phyloP scores from a whole-genome alignment of 2,113 vertebrate genomes.

The Furnarius figulus region DNA sequence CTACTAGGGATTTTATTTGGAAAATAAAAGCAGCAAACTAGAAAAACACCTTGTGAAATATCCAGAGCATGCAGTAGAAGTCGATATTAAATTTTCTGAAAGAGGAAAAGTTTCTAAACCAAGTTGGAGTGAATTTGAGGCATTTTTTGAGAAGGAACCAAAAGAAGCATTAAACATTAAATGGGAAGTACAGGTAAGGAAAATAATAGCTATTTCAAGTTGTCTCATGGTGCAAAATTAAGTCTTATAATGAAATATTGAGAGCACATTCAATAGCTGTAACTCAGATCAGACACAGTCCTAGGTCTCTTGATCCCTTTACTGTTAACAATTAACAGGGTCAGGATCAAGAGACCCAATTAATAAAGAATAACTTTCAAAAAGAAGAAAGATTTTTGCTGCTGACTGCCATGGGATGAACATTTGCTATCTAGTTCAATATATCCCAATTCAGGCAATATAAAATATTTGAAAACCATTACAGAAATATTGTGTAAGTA shows the following conservation, averaged over 20 bases:
- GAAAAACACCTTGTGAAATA: neutral
- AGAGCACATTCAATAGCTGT: constrained; percentile 14
- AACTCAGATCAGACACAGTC: constrained; percentile 6
- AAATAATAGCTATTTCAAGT: constrained; percentile 11
- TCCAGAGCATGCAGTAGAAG: neutral
- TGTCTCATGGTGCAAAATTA: constrained; percentile 12
- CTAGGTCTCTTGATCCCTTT: constrained; percentile 2
- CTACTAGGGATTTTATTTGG: neutral
- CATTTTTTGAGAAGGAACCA: neutral
- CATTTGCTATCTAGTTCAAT: neutral
- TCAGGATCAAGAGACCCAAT: constrained; percentile 20
- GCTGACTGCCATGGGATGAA: neutral
- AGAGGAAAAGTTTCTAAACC: neutral
- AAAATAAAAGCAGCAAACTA: neutral
- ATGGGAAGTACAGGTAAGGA: neutral
- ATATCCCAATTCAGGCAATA: neutral
- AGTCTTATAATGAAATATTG: constrained; percentile 45
- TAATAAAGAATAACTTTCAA: constrained; percentile 13
- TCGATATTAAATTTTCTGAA: neutral
- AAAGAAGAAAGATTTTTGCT: neutral
- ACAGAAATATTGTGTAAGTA: neutral
- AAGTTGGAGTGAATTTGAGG: neutral
- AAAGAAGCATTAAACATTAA: neutral
- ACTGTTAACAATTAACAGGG: constrained; percentile 57
- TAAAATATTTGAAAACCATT: constrained; percentile 15